phyloP scores from a whole-genome alignment of 2,888 invertebrate genomes.

The Trypoxylon attenuatum region DNA sequence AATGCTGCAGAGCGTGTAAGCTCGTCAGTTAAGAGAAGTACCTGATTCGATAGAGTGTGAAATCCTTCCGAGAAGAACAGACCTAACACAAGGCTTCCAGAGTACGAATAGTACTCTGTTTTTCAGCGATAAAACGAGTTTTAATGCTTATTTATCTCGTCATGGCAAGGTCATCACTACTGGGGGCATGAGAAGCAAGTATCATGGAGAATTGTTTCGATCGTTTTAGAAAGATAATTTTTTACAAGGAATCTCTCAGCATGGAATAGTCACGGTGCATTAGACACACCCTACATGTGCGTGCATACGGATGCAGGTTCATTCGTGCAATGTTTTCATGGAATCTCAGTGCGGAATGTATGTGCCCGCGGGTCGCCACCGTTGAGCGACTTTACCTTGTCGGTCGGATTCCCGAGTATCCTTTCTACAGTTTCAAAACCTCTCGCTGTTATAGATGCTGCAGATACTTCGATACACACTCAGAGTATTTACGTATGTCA shows the following conservation, averaged over 20 bases:
- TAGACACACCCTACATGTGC: slow-evolving; percentile 40
- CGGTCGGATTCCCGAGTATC: slow-evolving; percentile 19
- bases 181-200: background rate
- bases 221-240: slow-evolving; percentile 24
- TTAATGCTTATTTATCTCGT: too few species aligned
- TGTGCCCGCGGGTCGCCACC: slow-evolving; percentile 35
- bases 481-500: slow-evolving; percentile 13
- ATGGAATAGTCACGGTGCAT: slow-evolving; percentile 21
- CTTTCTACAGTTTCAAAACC: background rate
- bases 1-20: too few species aligned
- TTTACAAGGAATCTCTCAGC: slow-evolving; percentile 25
- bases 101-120: background rate
- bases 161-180: slow-evolving; percentile 24
- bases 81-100: too few species aligned
- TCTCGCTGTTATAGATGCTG: background rate
- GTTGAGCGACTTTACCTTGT: slow-evolving; percentile 35
- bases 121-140: background rate
- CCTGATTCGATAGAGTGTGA: too few species aligned
- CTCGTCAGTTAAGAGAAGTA: too few species aligned
- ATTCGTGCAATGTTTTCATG: slow-evolving; percentile 21
- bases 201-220: slow-evolving; percentile 26
- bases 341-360: slow-evolving; percentile 34
- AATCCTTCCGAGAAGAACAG: too few species aligned
- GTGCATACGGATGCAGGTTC: slow-evolving; percentile 24
- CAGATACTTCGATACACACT: background rate